phyloP scores from a whole-genome alignment of 2,888 invertebrate species.

The Tetrapedia diversipes region DNA sequence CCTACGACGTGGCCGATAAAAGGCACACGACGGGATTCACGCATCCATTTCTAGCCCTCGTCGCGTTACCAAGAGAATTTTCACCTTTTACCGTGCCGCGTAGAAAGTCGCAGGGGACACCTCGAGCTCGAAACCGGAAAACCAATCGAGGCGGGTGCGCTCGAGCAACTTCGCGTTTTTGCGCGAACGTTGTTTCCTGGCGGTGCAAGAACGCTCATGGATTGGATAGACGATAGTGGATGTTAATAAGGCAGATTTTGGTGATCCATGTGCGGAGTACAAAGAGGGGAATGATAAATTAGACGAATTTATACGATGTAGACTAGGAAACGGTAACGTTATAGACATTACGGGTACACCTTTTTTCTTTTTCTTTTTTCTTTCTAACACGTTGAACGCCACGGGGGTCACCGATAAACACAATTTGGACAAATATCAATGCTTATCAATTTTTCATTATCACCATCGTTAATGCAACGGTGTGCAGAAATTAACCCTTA shows the following conservation, averaged over 20 bases:
- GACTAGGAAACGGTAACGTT: not conserved
- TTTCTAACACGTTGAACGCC: too few relatives aligned
- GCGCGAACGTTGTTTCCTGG: not conserved
- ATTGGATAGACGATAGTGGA: conserved; percentile 16
- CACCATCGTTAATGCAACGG: too few relatives aligned
- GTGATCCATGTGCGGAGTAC: conserved; percentile 23
- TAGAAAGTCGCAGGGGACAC: conserved; percentile 1
- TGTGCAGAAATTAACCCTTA: too few relatives aligned
- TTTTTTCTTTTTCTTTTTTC: not conserved
- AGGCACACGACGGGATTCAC: conserved; percentile 5
- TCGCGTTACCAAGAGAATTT: conserved; percentile 15
- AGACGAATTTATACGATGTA: not conserved
- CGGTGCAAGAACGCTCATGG: conserved; percentile 33
- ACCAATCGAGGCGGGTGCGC: conserved; percentile 3
- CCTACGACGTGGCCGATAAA: not conserved
- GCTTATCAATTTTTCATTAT: too few relatives aligned
- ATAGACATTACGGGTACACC: not conserved
- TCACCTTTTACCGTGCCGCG: conserved; percentile 7
- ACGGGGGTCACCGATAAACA: too few relatives aligned
- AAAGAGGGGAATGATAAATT: conserved; percentile 4
- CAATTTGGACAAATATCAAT: too few relatives aligned
- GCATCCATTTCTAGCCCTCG: conserved; percentile 36
- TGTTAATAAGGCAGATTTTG: conserved; percentile 21
- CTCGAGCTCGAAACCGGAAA: conserved; percentile 19
- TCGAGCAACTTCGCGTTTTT: conserved; percentile 1